Conservation (phyloP, 2,888 invertebrate genomes). For the Phania funesta region DNA sequence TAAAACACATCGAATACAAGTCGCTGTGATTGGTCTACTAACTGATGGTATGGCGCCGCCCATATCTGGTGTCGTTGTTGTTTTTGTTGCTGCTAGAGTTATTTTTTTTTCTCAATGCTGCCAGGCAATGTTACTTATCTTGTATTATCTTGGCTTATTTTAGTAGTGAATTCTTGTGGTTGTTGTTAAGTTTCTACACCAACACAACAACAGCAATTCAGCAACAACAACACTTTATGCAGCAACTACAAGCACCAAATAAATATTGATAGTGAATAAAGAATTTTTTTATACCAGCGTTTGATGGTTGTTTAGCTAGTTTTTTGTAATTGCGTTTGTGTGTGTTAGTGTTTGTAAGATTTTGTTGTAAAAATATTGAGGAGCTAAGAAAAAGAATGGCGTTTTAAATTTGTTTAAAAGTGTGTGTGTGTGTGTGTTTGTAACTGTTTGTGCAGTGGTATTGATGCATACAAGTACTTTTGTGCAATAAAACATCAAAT, state of each 20-base stretch:
- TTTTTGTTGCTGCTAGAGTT: slow-evolving; percentile 47
- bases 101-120: slow-evolving; percentile 53
- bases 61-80: slow-evolving; percentile 77
- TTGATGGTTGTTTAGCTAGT: slow-evolving; percentile 58
- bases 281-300: slow-evolving; percentile 7
- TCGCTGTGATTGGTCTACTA: slow-evolving; percentile 78
- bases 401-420: slow-evolving; percentile 24
- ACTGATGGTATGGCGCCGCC: slow-evolving; percentile 78
- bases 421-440: background rate
- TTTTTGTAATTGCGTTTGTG: slow-evolving; percentile 56
- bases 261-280: slow-evolving; percentile 60
- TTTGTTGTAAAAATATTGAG: slow-evolving; percentile 26
- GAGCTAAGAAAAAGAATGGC: slow-evolving; percentile 57
- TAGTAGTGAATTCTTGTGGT: slow-evolving; percentile 47
- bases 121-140: slow-evolving; percentile 70
- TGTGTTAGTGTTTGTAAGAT: slow-evolving; percentile 6
- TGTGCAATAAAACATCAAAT: slow-evolving; percentile 32
- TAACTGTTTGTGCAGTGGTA: slow-evolving; percentile 1
- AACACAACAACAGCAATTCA: slow-evolving; percentile 40
- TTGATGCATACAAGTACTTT: slow-evolving; percentile 41
- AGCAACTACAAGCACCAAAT: slow-evolving; percentile 46
- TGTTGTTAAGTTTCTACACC: slow-evolving; percentile 52
- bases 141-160: slow-evolving; percentile 72
- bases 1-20: slow-evolving; percentile 69
- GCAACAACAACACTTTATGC: slow-evolving; percentile 47